phyloP scores from a whole-genome alignment of 2,888 invertebrate species.

The Tachina lurida region DNA sequence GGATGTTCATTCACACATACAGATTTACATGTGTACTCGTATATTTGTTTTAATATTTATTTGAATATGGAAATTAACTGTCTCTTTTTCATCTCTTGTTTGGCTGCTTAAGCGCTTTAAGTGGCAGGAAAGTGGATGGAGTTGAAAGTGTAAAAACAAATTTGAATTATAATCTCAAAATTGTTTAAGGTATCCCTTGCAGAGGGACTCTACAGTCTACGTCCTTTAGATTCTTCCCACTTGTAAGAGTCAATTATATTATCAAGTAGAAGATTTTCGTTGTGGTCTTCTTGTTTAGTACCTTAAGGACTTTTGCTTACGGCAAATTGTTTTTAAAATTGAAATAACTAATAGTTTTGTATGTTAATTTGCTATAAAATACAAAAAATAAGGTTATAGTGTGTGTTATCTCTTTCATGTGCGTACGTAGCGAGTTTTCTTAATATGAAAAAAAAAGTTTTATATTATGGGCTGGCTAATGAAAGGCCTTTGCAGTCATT shows the following conservation, averaged over 20 bases:
- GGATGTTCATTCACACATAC: too few species aligned
- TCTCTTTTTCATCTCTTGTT: conserved; percentile 42
- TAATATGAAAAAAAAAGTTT: background rate
- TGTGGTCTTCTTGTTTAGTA: conserved; percentile 21
- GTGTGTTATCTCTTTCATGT: background rate
- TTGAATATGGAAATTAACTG: conserved; percentile 67
- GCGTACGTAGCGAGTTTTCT: background rate
- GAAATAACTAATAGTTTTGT: conserved; percentile 54
- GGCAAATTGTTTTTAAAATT: conserved; percentile 21
- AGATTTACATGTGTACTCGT: background rate
- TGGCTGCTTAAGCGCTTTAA: conserved; percentile 38
- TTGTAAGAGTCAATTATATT: conserved; percentile 1
- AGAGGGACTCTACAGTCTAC: conserved; percentile 1
- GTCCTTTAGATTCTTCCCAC: conserved; percentile 23
- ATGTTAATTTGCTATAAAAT: conserved; percentile 44
- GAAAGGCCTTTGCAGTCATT: conserved; percentile 36
- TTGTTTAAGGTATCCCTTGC: conserved; percentile 69
- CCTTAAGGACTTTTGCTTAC: conserved; percentile 51
- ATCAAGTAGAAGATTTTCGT: conserved; percentile 21
- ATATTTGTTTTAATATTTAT: conserved; percentile 35
- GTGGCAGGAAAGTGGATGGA: conserved; percentile 5
- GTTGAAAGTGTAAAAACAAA: conserved; percentile 40
- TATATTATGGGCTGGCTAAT: conserved; percentile 12
- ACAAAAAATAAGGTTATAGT: background rate
- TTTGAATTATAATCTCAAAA: conserved; percentile 74